A percentile compares a stretch with the other conserved stretches of the same genome.
phyloP scores from a whole-genome alignment of 1,140 invertebrate genomes.

The Papilio dardanus region DNA sequence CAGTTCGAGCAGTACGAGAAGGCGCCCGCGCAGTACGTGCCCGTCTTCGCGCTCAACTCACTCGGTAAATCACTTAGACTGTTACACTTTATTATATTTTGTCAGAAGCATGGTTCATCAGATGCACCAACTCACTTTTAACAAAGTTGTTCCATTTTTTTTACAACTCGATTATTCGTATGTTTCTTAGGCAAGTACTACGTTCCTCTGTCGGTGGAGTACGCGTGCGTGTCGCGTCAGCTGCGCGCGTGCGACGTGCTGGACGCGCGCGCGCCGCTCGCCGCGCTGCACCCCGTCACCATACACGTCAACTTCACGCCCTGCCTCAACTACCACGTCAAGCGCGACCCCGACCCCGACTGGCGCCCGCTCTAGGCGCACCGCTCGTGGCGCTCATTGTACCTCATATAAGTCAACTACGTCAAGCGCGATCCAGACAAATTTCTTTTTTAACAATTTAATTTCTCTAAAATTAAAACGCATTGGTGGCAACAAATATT shows the following conservation, averaged over 20 bases:
- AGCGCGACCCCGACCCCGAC: constrained; percentile 62
- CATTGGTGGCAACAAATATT: too few relatives aligned
- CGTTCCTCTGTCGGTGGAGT: constrained; percentile 94
- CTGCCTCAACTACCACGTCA: constrained; percentile 70
- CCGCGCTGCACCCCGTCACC: constrained; percentile 90
- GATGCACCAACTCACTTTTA: too few relatives aligned
- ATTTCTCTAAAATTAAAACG: too few relatives aligned
- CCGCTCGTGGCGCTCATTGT: too few relatives aligned
- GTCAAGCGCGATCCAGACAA: too few relatives aligned
- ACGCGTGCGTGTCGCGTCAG: constrained; percentile 87
- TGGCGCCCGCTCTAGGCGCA: constrained; percentile 54
- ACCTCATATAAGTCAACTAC: too few relatives aligned
- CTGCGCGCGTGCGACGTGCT: constrained; percentile 84
- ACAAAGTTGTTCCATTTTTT: constrained; percentile 8
- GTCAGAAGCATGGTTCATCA: too few relatives aligned
- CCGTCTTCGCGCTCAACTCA: constrained; percentile 73
- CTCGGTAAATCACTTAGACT: too few relatives aligned
- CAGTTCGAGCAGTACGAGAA: constrained; percentile 62
- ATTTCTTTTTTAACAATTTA: too few relatives aligned
- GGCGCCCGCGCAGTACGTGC: constrained; percentile 65
- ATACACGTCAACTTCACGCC: constrained; percentile 93
- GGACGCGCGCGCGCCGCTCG: constrained; percentile 82
- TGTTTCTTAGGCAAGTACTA: constrained; percentile 94
- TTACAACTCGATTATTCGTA: constrained; percentile 74
- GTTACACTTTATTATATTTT: too few relatives aligned